Conservation (phyloP, 2,888 invertebrate genomes). For the Tipula helvola region DNA sequence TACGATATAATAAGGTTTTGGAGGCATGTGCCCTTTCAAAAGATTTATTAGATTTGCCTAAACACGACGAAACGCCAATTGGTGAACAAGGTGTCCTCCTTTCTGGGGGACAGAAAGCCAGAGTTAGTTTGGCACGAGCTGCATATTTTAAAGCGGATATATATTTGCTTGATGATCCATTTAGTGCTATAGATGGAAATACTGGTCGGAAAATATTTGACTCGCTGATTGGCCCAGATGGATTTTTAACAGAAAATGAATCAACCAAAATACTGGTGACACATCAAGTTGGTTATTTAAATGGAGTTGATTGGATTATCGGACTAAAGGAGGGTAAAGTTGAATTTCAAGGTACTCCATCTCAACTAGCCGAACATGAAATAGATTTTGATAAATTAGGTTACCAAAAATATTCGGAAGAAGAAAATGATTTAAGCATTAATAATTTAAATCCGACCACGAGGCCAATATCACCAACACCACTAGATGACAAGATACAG, state of each 20-base stretch:
- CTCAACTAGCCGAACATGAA: constrained; percentile 35
- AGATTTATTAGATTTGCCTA: constrained; percentile 41
- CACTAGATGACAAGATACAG: not conserved
- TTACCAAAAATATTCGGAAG: constrained; percentile 29
- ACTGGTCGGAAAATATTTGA: constrained; percentile 58
- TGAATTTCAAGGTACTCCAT: constrained; percentile 37
- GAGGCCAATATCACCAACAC: constrained; percentile 12
- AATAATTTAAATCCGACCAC: not conserved
- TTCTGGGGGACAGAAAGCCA: constrained; percentile 58
- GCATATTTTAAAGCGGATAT: constrained; percentile 46
- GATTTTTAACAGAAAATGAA: constrained; percentile 36
- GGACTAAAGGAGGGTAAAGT: constrained; percentile 43
- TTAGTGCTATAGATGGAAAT: constrained; percentile 60
- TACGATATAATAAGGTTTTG: constrained; percentile 31
- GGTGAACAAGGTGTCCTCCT: constrained; percentile 46
- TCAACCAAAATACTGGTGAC: constrained; percentile 59
- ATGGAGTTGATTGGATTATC: constrained; percentile 43
- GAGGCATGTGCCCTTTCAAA: constrained; percentile 33
- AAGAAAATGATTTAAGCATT: constrained; percentile 20
- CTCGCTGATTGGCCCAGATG: constrained; percentile 43
- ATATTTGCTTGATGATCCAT: constrained; percentile 61
- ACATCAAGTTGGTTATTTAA: constrained; percentile 59
- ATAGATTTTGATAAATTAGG: constrained; percentile 41
- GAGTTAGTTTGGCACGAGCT: constrained; percentile 34
- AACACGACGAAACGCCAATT: constrained; percentile 43